Evolutionary conservation across 2,888 invertebrate species (phyloP).

Genomic region (Mythimna vitellina): DNA sequence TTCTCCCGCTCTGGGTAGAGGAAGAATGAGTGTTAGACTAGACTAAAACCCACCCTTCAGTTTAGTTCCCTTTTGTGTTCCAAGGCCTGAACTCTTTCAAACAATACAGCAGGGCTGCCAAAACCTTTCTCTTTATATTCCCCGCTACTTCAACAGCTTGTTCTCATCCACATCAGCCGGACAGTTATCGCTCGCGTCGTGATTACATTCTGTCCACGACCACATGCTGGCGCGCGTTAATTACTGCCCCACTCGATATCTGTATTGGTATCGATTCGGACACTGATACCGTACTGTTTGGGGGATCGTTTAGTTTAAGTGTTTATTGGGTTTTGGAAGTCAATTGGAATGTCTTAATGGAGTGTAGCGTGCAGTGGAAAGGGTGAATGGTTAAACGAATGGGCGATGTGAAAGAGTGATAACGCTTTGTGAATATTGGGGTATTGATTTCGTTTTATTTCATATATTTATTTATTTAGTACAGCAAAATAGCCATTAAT

Average conservation of each 20-base stretch:
- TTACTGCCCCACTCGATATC: slow-evolving; percentile 50
- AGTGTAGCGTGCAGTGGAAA: slow-evolving; percentile 16
- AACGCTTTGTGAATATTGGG: too few relatives aligned
- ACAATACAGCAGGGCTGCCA: too few relatives aligned
- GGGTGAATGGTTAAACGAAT: background rate
- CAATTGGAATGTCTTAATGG: slow-evolving; percentile 53
- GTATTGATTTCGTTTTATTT: too few relatives aligned
- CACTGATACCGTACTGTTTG: slow-evolving; percentile 48
- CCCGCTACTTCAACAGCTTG: background rate
- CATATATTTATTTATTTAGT: too few relatives aligned
- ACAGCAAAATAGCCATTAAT: too few relatives aligned
- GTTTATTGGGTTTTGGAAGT: slow-evolving; percentile 52
- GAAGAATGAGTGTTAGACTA: too few relatives aligned
- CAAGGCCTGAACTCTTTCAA: too few relatives aligned
- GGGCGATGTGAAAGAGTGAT: slow-evolving; percentile 8
- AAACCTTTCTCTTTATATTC: background rate
- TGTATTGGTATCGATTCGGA: slow-evolving; percentile 47
- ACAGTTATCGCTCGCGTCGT: slow-evolving; percentile 48
- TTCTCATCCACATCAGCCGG: slow-evolving; percentile 20
- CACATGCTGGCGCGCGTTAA: slow-evolving; percentile 44
- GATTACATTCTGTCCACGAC: slow-evolving; percentile 50
- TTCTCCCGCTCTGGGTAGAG: too few relatives aligned
- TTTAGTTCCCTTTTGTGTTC: slow-evolving; percentile 58
- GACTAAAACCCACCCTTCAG: too few relatives aligned
- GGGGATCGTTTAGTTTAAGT: slow-evolving; percentile 47